Conservation (phyloP, 2,113 vertebrate genomes). For the Ceratotherium simum region DNA sequence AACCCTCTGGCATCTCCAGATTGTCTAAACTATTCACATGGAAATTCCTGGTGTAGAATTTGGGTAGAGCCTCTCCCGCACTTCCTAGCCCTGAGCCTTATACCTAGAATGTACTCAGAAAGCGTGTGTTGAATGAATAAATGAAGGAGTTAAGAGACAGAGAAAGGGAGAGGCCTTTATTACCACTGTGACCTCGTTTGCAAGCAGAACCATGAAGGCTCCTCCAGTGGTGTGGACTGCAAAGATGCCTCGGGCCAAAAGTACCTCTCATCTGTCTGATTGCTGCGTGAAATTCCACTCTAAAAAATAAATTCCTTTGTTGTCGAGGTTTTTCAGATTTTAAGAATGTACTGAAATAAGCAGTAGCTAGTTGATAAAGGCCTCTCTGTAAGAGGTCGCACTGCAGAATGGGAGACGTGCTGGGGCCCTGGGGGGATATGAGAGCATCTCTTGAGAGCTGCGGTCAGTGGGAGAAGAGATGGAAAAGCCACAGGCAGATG, state of each 20-base stretch:
- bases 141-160: background rate
- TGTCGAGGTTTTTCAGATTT: conserved; percentile 39
- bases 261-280: background rate
- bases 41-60: background rate
- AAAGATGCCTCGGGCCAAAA: background rate
- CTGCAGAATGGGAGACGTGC: background rate
- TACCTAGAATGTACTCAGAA: background rate
- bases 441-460: background rate
- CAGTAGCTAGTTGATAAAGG: background rate
- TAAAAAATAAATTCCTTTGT: background rate
- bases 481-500: background rate
- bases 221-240: background rate
- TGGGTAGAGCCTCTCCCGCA: background rate
- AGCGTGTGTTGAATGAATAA: background rate
- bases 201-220: background rate
- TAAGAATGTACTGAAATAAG: background rate
- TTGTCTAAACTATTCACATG: background rate
- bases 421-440: background rate
- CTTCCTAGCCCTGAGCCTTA: background rate
- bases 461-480: background rate
- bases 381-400: background rate
- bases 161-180: background rate
- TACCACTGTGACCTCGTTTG: background rate
- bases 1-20: background rate
- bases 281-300: conserved; percentile 20